Evolutionary conservation across 2,113 vertebrate genomes (phyloP), one percentile per base, ranked within the genome.

Genomic region (Larimichthys crocea): DNA sequence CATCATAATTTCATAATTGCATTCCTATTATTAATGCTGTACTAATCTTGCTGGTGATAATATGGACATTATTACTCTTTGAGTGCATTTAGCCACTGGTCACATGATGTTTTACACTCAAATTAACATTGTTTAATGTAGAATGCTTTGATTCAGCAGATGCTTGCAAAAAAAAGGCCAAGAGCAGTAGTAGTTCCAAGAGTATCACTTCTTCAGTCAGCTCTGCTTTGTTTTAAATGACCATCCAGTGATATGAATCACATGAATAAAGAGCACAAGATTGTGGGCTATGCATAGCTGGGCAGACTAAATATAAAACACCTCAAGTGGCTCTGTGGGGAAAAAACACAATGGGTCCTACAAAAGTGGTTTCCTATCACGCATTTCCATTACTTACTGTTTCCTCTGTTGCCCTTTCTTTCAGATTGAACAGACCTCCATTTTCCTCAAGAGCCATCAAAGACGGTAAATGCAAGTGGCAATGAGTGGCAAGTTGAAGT

Each of bases 401-500:
- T 52, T 65, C 20, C 61, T 85, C 79, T 87, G 1, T 56, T 79
- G 3, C 79, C 29, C 83, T 79, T 84, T 42, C 24, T 89, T 93
- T 75, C 88, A 94, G 93, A 81, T 85, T 63, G 16, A 82, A 71
- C 20, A 67, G 53, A 79, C 63, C 31, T 46, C 24, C 26, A 49
- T 60, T 42, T 80, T 12, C 22, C 49, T 6, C 3, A 76, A 80
- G 76, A 71, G 57, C 72, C 79, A 75, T 87, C 62, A 62, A 49
- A 49, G 20, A 57, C 62, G 24, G 5, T 60, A 67, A 90, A 82
- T 31, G 35, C 44, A 82, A 74, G 53, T 29, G 29, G 29, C 29
- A 29, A 79, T 66, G 67, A 60, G 52, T 46, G 70, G 8, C 5
- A 1, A 67, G 24, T 15, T 75, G 48, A 81, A 76, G 53, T 57